Percentiles rank a stretch among this genome's conserved stretches.
Evolutionary conservation across 2,113 vertebrate genomes (phyloP).

Genomic region (Coturnix japonica): DNA sequence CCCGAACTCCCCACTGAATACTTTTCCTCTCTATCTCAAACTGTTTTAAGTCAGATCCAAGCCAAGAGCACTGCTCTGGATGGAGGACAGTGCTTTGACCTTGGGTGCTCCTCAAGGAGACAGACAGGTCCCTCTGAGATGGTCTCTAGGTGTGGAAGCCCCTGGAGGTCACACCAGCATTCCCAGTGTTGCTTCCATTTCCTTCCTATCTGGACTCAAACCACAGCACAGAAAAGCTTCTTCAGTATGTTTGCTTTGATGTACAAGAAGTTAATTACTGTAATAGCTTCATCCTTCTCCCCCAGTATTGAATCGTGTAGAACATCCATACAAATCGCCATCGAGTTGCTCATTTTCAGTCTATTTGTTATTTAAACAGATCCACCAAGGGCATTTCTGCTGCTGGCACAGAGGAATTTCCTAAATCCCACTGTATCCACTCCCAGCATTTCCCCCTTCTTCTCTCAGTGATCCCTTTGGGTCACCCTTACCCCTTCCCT

Average conservation of each 20-base stretch:
- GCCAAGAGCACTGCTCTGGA: not conserved
- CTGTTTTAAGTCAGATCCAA: not conserved
- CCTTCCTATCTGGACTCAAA: not conserved
- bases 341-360: constrained; percentile 63
- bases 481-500: constrained; percentile 1
- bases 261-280: constrained; percentile 64
- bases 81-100: not conserved
- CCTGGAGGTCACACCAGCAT: not conserved
- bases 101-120: not conserved
- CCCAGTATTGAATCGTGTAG: constrained; percentile 14
- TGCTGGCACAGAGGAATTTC: constrained; percentile 46
- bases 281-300: constrained; percentile 52
- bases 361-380: constrained; percentile 65
- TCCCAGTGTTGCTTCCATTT: not conserved
- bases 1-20: not conserved
- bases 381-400: constrained; percentile 41
- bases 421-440: constrained; percentile 32
- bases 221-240: not conserved
- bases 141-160: rapidly evolving
- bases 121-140: not conserved
- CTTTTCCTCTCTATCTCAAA: not conserved
- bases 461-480: constrained; percentile 29
- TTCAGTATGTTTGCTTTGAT: constrained; percentile 27
- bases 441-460: not conserved
- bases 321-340: constrained; percentile 64